Evolutionary conservation across 1,140 invertebrate genomes (phyloP).

Genomic region (Ips typographus): DNA sequence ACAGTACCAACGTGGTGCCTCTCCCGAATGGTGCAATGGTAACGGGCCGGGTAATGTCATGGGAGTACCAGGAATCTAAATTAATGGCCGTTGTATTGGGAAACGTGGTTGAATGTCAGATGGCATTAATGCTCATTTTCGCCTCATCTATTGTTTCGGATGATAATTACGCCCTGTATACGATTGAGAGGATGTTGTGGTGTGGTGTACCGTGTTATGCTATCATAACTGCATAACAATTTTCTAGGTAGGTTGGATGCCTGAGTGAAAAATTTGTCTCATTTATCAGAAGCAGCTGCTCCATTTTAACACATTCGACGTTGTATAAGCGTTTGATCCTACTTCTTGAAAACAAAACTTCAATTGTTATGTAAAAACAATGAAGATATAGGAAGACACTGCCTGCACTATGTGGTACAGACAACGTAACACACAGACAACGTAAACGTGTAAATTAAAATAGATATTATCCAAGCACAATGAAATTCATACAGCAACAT

Average conservation of each 20-base stretch:
- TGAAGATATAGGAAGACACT: no score
- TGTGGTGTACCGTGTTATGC: neutral
- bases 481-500: conserved; percentile 15
- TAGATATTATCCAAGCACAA: conserved; percentile 32
- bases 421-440: conserved; percentile 1
- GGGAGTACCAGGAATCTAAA: conserved; percentile 15
- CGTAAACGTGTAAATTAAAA: conserved; percentile 32
- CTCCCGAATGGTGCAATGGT: conserved; percentile 1
- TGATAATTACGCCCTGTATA: conserved; percentile 5
- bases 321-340: no score
- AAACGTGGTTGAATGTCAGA: conserved; percentile 9
- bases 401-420: neutral
- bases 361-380: no score
- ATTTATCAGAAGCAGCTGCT: no score
- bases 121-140: conserved; percentile 6
- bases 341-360: no score
- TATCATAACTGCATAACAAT: no score
- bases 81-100: conserved; percentile 14
- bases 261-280: no score
- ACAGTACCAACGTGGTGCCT: neutral
- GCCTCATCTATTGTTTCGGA: conserved; percentile 11
- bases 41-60: conserved; percentile 11
- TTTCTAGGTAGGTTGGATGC: no score
- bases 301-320: no score
- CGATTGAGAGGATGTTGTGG: conserved; percentile 1